A percentile compares a stretch with the other conserved stretches of the same genome.
These are phyloP conservation scores for Lasioglossum zephyrum DNA, from an alignment of 2,888 invertebrate genomes.

Conservation along the genomic window DNA sequence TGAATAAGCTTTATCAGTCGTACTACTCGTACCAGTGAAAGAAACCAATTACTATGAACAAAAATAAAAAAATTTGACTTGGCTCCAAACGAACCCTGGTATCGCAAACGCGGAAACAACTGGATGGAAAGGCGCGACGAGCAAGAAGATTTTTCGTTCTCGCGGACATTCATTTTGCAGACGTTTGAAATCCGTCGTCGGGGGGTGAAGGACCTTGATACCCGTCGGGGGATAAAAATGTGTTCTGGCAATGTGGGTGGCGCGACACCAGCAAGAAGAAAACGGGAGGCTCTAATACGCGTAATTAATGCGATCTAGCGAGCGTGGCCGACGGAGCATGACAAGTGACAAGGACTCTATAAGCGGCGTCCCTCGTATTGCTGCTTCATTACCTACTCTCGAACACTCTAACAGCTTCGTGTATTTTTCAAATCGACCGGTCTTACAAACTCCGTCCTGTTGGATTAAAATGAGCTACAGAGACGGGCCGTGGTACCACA, in stretches of 20 bases:
- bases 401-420: slow-evolving; percentile 29
- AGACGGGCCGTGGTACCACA: slow-evolving; percentile 6
- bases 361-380: slow-evolving; percentile 71
- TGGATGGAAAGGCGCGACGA: background rate
- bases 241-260: slow-evolving; percentile 65
- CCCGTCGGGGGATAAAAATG: slow-evolving; percentile 31
- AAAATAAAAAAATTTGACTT: background rate
- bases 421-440: slow-evolving; percentile 40
- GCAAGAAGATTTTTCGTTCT: background rate
- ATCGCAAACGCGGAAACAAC: background rate
- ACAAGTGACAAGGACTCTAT: slow-evolving; percentile 69
- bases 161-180: background rate
- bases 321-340: slow-evolving; percentile 64
- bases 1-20: background rate
- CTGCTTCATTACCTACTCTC: slow-evolving; percentile 73
- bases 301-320: slow-evolving; percentile 79
- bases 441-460: slow-evolving; percentile 45
- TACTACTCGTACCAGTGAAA: background rate
- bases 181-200: background rate
- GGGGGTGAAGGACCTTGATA: slow-evolving; percentile 32
- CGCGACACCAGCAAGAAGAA: slow-evolving; percentile 40
- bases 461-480: slow-evolving; percentile 64
- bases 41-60: background rate
- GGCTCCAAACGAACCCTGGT: background rate
- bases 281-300: slow-evolving; percentile 70